Evolutionary conservation across 2,797 vertebrate genomes (phyloP).

Genomic region (Anguilla megastoma): DNA sequence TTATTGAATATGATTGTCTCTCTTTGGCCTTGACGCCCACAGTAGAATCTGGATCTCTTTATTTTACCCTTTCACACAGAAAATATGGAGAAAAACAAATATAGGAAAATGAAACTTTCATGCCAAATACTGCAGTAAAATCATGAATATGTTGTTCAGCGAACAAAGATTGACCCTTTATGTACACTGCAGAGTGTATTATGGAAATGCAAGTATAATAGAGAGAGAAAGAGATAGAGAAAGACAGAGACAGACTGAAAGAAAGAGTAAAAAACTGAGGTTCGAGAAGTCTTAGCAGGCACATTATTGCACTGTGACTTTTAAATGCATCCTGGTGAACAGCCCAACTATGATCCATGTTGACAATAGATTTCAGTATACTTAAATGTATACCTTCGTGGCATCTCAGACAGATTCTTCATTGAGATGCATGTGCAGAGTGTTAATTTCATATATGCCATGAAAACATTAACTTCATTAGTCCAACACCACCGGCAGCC

Average conservation of each 20-base stretch:
- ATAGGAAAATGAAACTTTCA: neutral
- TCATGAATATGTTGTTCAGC: neutral
- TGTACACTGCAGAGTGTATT: neutral
- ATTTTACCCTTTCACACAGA: neutral
- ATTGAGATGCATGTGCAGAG: neutral
- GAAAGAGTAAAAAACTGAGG: neutral
- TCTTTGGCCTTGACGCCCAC: neutral
- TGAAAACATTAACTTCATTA: too few relatives aligned
- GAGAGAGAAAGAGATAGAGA: neutral
- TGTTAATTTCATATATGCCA: neutral
- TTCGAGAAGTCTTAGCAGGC: neutral
- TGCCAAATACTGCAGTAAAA: constrained; percentile 9
- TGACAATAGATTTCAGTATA: neutral
- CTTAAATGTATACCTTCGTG: constrained; percentile 18
- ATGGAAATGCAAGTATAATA: neutral
- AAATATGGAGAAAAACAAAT: neutral
- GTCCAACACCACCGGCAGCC: too few relatives aligned
- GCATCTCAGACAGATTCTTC: constrained; percentile 1
- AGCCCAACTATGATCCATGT: constrained; percentile 1
- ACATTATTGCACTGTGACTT: neutral
- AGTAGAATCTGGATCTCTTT: neutral
- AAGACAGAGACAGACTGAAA: neutral
- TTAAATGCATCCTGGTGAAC: neutral
- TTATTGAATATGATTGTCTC: constrained; percentile 9
- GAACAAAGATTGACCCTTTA: constrained; percentile 12